Base-by-base conservation (phyloP, 2,113 vertebrate species). In the Drymodes brunneopygia region DNA sequence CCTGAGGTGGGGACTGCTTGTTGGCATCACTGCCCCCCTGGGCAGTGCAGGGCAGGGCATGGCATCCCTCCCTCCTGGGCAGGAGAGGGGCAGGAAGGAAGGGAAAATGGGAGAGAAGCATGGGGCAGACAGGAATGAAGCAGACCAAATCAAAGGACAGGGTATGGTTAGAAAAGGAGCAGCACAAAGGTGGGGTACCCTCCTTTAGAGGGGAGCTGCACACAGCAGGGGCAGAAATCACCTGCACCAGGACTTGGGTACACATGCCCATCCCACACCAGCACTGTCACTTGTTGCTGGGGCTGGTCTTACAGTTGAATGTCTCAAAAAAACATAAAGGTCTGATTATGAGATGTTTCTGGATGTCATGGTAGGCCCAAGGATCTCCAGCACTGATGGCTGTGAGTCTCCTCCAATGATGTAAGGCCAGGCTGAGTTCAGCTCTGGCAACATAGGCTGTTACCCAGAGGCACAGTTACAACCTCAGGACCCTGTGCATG, bases 261-360 rank as follows among this genome's bases (percentile, higher is more conserved):
- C 38, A 8, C 1, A 2, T 9, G 18, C 11, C 62, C 10, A 2
- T 38, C 51, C 23, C 42, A 60, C 29, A 38, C 10, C 74, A 67
- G 74, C 70, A 14, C 72, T 19, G 12, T 3, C 1, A 44, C 56
- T 87, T 18, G 0, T 77, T 61, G 50, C 58, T 57, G 72, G 36
- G 22, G 33, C 58, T 4, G 0, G 4, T 28, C 62, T 10, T 29
- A 27, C 12, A 14, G 38, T 5, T 8, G 18, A 38, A 57, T 25
- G 70, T n/a, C 20, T 64, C 57, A 29, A 72, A 64, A 58, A 25
- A 48, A 12, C n/a, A 56, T 7, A 38, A 21, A 81, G 36, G 33
- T 72, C 69, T 95, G 70, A 64, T 85, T 16, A 90, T 97, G 94
- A 85, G 81, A 85, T 79, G 90, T 67, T 79, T 60, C 90, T 91